A percentile compares a stretch with the other conserved stretches of the same genome.
Evolutionary conservation across 2,113 vertebrate species (phyloP).

Genomic region (Chiloscyllium plagiosum): DNA sequence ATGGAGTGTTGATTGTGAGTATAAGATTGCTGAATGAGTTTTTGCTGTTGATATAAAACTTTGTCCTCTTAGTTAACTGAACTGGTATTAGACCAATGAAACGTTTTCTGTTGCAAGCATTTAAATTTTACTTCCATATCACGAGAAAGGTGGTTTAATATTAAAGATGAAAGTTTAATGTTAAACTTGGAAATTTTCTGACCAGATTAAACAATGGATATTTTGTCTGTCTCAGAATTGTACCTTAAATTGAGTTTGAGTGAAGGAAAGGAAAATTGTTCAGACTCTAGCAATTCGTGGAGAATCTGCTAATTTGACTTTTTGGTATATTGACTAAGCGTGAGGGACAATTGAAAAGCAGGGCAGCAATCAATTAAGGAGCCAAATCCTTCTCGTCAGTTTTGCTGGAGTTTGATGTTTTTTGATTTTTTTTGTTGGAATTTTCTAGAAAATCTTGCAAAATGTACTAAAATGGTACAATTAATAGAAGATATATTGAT

Average conservation of each 20-base stretch:
- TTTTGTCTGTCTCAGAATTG: background rate
- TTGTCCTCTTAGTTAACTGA: background rate
- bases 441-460: background rate
- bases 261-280: background rate
- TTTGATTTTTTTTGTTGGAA: background rate
- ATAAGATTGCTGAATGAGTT: background rate
- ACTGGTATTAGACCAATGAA: background rate
- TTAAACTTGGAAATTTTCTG: background rate
- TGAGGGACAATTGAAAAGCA: background rate
- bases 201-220: background rate
- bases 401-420: background rate
- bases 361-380: background rate
- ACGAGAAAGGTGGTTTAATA: background rate
- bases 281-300: background rate
- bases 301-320: background rate
- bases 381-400: background rate
- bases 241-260: background rate
- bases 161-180: background rate
- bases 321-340: background rate
- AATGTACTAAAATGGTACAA: background rate
- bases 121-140: background rate
- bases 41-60: background rate
- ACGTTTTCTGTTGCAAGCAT: background rate
- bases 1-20: constrained; percentile 89
- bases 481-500: background rate